These are phyloP conservation scores for Diplogasteroides magnus DNA, from an alignment of 1,140 invertebrate species.

Conservation along the genomic window DNA sequence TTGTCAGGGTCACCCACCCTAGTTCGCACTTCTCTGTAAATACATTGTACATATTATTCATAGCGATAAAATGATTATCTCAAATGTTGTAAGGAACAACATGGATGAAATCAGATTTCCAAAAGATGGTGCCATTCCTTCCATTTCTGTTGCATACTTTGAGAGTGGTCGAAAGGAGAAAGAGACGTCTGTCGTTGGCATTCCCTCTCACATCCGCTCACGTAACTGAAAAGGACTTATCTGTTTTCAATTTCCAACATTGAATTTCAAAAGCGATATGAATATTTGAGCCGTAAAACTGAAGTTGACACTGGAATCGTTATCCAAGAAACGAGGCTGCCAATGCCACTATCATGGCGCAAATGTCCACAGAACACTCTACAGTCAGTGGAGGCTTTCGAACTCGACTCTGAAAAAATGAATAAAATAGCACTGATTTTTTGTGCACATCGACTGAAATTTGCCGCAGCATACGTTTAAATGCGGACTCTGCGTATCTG, in stretches of 20 bases:
- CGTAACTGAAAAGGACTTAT: not conserved
- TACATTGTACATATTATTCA: no score
- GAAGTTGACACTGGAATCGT: not conserved
- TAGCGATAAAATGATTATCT: no score
- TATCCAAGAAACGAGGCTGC: no score
- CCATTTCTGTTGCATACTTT: not conserved
- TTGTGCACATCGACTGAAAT: constrained; percentile 14
- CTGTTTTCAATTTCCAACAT: no score
- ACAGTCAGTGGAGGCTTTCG: no score
- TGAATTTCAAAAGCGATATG: not conserved
- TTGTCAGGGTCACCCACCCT: no score
- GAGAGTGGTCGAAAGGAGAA: constrained; percentile 16
- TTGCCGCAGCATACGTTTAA: constrained; percentile 19
- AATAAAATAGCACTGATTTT: constrained; percentile 3
- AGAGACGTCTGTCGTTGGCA: not conserved
- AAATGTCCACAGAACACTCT: no score
- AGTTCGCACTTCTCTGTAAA: no score
- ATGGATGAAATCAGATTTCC: no score
- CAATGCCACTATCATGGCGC: no score
- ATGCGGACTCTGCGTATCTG: constrained; percentile 14
- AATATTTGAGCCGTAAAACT: not conserved
- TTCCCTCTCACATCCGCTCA: not conserved
- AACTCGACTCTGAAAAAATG: not conserved
- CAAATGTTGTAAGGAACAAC: no score
- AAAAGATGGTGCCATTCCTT: no score